phyloP scores from a whole-genome alignment of 2,113 vertebrate genomes.

The Platysternon megacephalum region DNA sequence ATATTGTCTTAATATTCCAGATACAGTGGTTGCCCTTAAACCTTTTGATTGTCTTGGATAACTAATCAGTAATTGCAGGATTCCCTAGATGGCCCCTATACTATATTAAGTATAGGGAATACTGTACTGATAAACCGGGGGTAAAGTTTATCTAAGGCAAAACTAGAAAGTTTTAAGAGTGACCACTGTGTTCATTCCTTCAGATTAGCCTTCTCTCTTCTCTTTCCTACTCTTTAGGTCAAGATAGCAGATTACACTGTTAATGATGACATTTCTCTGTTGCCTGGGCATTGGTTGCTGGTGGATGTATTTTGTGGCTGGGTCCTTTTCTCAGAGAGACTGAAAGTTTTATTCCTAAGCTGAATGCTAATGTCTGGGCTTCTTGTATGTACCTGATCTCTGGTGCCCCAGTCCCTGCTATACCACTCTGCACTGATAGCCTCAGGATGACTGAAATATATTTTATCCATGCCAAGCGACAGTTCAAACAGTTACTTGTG shows the following conservation, averaged over 20 bases:
- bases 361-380: background rate
- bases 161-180: background rate
- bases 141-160: background rate
- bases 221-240: background rate
- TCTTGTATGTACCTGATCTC: background rate
- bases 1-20: background rate
- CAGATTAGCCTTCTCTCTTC: background rate
- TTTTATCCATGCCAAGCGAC: background rate
- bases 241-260: background rate
- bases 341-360: background rate
- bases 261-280: background rate
- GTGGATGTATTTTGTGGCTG: background rate
- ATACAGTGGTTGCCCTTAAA: background rate
- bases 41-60: background rate
- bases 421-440: background rate
- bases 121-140: background rate
- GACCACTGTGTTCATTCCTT: background rate
- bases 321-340: background rate
- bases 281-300: background rate
- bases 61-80: background rate
- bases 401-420: background rate
- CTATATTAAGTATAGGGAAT: background rate
- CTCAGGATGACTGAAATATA: rapidly evolving
- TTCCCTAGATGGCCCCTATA: background rate
- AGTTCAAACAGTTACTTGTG: rapidly evolving